Conservation (phyloP, 2,888 invertebrate species). For the Epirrita christyi region DNA sequence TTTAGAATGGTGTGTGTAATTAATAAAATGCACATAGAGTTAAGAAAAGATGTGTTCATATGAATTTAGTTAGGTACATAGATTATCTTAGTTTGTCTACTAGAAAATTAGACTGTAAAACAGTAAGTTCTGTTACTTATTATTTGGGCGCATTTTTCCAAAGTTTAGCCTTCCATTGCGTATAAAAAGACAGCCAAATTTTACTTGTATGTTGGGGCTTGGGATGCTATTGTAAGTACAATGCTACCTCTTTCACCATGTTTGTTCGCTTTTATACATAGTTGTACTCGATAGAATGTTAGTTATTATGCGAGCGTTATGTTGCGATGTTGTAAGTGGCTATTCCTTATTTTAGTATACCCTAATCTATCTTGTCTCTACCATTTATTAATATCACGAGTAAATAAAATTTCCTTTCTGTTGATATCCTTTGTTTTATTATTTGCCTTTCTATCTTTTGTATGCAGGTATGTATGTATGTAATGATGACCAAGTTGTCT, state of each 20-base stretch:
- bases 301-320: slow-evolving; percentile 15
- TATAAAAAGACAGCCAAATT: slow-evolving; percentile 43
- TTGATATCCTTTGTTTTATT: slow-evolving; percentile 51
- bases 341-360: slow-evolving; percentile 42
- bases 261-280: slow-evolving; percentile 20
- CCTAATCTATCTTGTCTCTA: slow-evolving; percentile 31
- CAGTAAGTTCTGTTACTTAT: slow-evolving; percentile 65
- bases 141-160: slow-evolving; percentile 44
- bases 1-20: slow-evolving; percentile 69
- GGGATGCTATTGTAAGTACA: slow-evolving; percentile 37
- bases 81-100: slow-evolving; percentile 66
- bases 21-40: slow-evolving; percentile 69
- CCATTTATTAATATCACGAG: slow-evolving; percentile 55
- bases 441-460: neutral
- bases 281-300: slow-evolving; percentile 16
- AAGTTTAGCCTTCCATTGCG: slow-evolving; percentile 43
- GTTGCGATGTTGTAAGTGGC: slow-evolving; percentile 32
- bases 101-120: slow-evolving; percentile 77
- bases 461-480: too few species aligned
- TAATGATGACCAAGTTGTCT: too few species aligned
- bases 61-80: slow-evolving; percentile 79
- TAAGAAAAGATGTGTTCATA: slow-evolving; percentile 84
- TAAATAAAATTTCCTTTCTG: slow-evolving; percentile 69
- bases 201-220: slow-evolving; percentile 29
- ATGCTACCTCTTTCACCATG: slow-evolving; percentile 30